Evolutionary conservation across 23 tunicate genomes (phyloP), one percentile per base, ranked within the genome.

Genomic region (Ascidia mentula): DNA sequence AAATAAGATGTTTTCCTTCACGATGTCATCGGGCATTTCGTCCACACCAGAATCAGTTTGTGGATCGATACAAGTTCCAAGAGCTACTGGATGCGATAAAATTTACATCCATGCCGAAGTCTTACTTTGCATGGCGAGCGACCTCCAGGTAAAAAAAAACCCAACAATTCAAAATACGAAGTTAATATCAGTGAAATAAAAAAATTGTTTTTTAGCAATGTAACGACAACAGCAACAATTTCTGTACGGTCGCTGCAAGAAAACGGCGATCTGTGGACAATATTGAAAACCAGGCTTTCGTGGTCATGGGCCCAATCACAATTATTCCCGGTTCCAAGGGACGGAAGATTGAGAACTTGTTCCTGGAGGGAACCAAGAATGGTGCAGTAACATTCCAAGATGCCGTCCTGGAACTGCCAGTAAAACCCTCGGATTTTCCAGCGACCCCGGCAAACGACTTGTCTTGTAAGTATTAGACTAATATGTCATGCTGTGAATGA

Each of bases 21-120:
- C 46, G 33, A 79, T 60, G 36, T 36, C 74, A 31, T 37, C 45
- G 7, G 45, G 34, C 0, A 9, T 9, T 26, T 20, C 65, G 65
- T 53, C 65, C 22, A 35, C 39, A 9, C 45, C 45, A 36, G 28
- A 36, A 0, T 36, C 36, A 1, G 83, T 70, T 17, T 79, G 83
- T 36, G 74, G 34, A 34, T 79, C 83, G 0, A 46, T 79, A 32
- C 83, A 79, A 33, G 38, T 60, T 35, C 83, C 83, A 6, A 46
- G 83, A 7, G 73, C 32, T 34, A 18, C 61, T 15, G 46, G 40
- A 0, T 79, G 83, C 46, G 31, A 61, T 3, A 35, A 59, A 32
- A 36, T 60, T 0, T 79, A 79, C 0, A 79, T 79, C 17, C 83
- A 79, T 40, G 32, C 60, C 22, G 45, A 37, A 0, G 31, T 79